A percentile compares a stretch with the other conserved stretches of the same genome.
phyloP scores from a whole-genome alignment of 53 echinoderm and acorn worm genomes.

The Luidia sarsii region DNA sequence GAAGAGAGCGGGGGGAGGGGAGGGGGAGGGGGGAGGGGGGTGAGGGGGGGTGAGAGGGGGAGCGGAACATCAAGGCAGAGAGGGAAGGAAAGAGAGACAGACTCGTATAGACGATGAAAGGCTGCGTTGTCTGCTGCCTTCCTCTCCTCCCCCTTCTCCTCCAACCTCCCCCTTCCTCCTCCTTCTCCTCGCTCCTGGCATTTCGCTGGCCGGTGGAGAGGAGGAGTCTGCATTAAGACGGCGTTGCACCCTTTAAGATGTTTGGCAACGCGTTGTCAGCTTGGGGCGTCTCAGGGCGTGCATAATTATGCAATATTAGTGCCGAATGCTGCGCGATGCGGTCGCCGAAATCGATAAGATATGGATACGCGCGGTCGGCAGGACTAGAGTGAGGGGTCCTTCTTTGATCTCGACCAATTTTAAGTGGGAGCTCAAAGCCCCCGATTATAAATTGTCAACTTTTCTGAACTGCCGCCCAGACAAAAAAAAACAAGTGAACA shows the following conservation, averaged over 20 bases:
- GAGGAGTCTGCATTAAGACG: constrained; percentile 40
- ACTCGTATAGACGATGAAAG: neutral
- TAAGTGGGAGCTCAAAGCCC: too few species aligned
- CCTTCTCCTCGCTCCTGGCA: too few species aligned
- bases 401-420: too few species aligned
- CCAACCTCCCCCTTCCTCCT: too few species aligned
- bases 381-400: too few species aligned
- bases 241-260: constrained; percentile 23
- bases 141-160: too few species aligned
- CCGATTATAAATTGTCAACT: too few species aligned
- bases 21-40: neutral
- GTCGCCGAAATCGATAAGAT: constrained; percentile 9
- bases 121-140: neutral
- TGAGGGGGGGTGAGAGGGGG: neutral
- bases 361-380: constrained; percentile 13
- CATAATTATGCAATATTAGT: constrained; percentile 48
- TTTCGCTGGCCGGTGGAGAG: neutral
- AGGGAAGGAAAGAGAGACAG: neutral
- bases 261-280: constrained; percentile 11
- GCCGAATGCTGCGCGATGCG: neutral
- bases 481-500: too few species aligned
- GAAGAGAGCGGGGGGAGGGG: neutral
- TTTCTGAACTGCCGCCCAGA: too few species aligned
- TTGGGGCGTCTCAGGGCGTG: constrained; percentile 43
- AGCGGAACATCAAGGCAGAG: neutral